phyloP scores from a whole-genome alignment of 2,113 vertebrate species.

The Periophthalmus modestus region DNA sequence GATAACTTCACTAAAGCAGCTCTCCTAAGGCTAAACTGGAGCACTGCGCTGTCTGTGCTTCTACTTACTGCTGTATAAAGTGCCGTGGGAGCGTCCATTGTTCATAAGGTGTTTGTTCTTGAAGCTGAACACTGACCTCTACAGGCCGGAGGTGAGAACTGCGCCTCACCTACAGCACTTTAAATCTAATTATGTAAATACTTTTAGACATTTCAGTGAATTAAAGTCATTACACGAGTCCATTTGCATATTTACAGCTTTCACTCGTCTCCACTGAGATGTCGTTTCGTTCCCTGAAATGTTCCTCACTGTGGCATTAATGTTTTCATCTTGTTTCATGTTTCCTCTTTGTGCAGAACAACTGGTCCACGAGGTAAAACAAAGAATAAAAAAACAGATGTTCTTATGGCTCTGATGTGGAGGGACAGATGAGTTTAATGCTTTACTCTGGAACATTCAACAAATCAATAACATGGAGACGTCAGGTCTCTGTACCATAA shows the following conservation, averaged over 20 bases:
- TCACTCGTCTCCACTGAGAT: too few species aligned
- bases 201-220: background rate
- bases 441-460: background rate
- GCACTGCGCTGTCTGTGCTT: background rate
- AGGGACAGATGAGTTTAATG: background rate
- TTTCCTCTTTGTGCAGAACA: too few species aligned
- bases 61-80: background rate
- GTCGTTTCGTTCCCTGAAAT: too few species aligned
- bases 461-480: too few species aligned
- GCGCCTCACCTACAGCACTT: background rate
- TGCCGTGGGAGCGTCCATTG: background rate
- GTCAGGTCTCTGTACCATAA: too few species aligned
- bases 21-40: background rate
- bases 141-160: background rate
- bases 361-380: too few species aligned
- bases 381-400: too few species aligned
- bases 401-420: too few species aligned
- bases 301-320: too few species aligned
- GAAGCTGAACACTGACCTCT: constrained; percentile 1
- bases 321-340: too few species aligned
- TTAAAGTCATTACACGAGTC: too few species aligned
- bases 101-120: background rate
- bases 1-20: constrained; percentile 13
- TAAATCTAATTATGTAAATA: background rate
- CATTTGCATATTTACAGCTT: background rate